phyloP scores from a whole-genome alignment of 2,888 invertebrate species.

The Mayetiola destructor region DNA sequence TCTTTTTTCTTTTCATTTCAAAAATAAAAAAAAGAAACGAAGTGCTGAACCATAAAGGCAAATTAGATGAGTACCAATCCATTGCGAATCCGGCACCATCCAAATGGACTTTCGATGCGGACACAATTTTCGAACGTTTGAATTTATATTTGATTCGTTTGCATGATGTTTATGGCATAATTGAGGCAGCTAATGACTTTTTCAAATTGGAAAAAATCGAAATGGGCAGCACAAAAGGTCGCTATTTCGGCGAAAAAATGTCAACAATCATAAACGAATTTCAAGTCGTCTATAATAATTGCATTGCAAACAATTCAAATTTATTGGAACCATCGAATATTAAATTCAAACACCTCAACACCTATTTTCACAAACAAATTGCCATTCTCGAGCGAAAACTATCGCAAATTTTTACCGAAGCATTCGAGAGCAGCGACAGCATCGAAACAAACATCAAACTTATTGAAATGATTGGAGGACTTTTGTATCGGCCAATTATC shows the following conservation, averaged over 20 bases:
- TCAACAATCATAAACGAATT: slow-evolving; percentile 20
- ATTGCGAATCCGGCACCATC: slow-evolving; percentile 41
- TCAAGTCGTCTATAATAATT: slow-evolving; percentile 26
- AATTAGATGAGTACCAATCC: slow-evolving; percentile 41
- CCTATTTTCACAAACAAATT: slow-evolving; percentile 33
- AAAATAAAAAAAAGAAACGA: too few species aligned
- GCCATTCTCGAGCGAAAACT: slow-evolving; percentile 39
- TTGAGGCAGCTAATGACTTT: slow-evolving; percentile 67
- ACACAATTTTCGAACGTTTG: slow-evolving; percentile 53
- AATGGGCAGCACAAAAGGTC: slow-evolving; percentile 52
- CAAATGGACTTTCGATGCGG: slow-evolving; percentile 61
- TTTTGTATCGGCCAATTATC: slow-evolving; percentile 62
- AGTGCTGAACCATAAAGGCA: slow-evolving; percentile 29
- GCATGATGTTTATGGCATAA: slow-evolving; percentile 49
- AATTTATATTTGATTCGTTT: slow-evolving; percentile 49
- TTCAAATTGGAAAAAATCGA: slow-evolving; percentile 75
- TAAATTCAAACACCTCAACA: slow-evolving; percentile 41
- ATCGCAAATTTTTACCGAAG: slow-evolving; percentile 42
- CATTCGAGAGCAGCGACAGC: slow-evolving; percentile 44
- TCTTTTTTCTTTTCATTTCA: neutral
- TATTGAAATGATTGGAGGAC: slow-evolving; percentile 55
- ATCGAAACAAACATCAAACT: slow-evolving; percentile 44
- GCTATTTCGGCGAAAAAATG: slow-evolving; percentile 39
- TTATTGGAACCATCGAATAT: slow-evolving; percentile 22
- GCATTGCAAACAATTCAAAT: slow-evolving; percentile 29